Base-by-base conservation (phyloP, 2,888 invertebrate genomes). In the Cantharis lateralis region DNA sequence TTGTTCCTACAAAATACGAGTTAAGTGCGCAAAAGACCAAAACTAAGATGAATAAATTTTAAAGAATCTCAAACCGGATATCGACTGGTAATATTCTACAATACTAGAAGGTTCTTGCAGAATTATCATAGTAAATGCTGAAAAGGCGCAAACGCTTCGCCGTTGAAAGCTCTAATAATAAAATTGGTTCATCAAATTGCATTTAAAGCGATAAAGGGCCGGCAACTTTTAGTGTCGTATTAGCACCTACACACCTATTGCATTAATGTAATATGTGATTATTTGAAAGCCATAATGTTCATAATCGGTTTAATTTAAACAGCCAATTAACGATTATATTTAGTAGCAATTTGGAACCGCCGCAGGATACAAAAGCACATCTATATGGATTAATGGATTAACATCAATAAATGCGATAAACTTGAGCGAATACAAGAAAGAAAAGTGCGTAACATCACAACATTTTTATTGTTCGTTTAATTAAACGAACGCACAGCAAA, bases 261-360 rank as follows among this genome's bases (percentile, higher is more conserved):
- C 74, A 77, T 64, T 72, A 72, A 69, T 68, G 70, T 78, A 78
- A 77, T 78, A 75, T 76, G 88, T 87, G 88, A 88, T 89, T 90
- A 88, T 90, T 90, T 89, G 89, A 89, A 89, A 90, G 89, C 88
- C 88, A 89, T 89, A 73, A 78, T 70, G 71, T 48, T 74, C 68
- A 74, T 76, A 80, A 80, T 80, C 77, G 78, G 66, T 75, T 77
- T 78, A 77, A 78, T 78, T 78, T 77, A 77, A 80, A 74, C 78
- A 72, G 78, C 69, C 78, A 80, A 79, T 80, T 78, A 78, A 70
- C 80, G 77, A 78, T 76, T 75, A 74, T 78, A 80, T 78, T 80
- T 79, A 79, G 78, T 76, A 75, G 61, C 77, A 77, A 77, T 77
- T 79, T 79, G 62, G 75, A 75, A 68, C 66, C 24, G 77, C 74